Base-by-base conservation (phyloP, 2,797 vertebrate species). In the Anguilla megastoma region DNA sequence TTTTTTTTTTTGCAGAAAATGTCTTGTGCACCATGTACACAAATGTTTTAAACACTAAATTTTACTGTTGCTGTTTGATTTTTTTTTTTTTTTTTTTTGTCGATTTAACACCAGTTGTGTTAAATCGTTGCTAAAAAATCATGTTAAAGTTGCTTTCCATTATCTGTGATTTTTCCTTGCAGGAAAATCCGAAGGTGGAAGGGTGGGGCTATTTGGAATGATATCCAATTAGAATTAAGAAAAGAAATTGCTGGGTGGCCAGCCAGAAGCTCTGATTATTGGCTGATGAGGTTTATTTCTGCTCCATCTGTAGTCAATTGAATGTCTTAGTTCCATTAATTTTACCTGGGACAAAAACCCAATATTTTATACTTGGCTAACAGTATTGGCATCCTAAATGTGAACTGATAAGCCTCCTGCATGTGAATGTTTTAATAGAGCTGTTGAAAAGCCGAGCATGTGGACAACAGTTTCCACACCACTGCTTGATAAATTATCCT, bases 401-500 rank as follows among this genome's bases (percentile, higher is more conserved):
- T 30, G 12, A n/a, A 24, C 71, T 52, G 21, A 58, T 58, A 33
- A 58, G 71, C 24, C n/a, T 48, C 52, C 85, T 66, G 45, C n/a
- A 50, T 79, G 41, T 52, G 33, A 41, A 14, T 27, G 45, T 33
- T 27, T 76, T 88, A 88, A 88, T 83, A 63, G 76, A 86, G 84
- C 54, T 36, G 24, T 80, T 30, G 52, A 86, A n/a, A 86, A 71
- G 27, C 85, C 58, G 84, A 74, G 85, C 85, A 41, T 33, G 54
- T n/a, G 71, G 71, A 63, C 84, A 60, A 50, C 48, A 88, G 18
- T 88, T 88, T 86, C 88, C 88, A 86, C 88, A 86, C 85, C 54
- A 21, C 88, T 88, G 85, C 56, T 52, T 88, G 88, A 86, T 86
- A 83, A 86, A 88, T 88, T 82, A 86, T 24, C 66, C 84, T 14